These are phyloP conservation scores for Lamellibrachia columna DNA, from an alignment of 2,888 invertebrate species.

Conservation along the genomic window DNA sequence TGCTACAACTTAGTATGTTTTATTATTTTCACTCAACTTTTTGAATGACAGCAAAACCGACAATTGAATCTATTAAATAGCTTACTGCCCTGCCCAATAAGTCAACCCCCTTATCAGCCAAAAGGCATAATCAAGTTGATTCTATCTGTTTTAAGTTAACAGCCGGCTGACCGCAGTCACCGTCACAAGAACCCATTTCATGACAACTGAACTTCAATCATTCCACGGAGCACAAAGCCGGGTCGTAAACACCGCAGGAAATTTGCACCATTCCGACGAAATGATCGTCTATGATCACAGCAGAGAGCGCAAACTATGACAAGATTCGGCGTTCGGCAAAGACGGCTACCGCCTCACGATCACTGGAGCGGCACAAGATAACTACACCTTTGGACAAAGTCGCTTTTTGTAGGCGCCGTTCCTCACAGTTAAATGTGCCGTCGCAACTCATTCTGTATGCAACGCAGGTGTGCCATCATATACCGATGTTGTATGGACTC, in stretches of 20 bases:
- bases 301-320: not conserved
- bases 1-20: not conserved
- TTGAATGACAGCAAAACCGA: not conserved
- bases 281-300: not conserved
- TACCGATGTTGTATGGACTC: not conserved
- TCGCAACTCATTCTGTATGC: not conserved
- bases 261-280: constrained; percentile 6
- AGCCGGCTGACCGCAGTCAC: not conserved
- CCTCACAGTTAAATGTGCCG: not conserved
- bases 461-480: not conserved
- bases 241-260: not conserved
- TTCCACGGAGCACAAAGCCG: not conserved
- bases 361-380: not conserved
- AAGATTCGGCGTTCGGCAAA: not conserved
- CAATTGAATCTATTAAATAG: not conserved
- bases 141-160: not conserved
- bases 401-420: constrained; percentile 4
- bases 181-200: not conserved
- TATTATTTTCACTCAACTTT: not conserved
- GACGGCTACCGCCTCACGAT: not conserved
- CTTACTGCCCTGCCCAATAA: not conserved
- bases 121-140: not conserved
- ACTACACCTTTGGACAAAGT: not conserved
- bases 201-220: constrained; percentile 12
- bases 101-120: not conserved